Evolutionary conservation across 2,113 vertebrate species (phyloP).

Genomic region (Quiscalus mexicanus): DNA sequence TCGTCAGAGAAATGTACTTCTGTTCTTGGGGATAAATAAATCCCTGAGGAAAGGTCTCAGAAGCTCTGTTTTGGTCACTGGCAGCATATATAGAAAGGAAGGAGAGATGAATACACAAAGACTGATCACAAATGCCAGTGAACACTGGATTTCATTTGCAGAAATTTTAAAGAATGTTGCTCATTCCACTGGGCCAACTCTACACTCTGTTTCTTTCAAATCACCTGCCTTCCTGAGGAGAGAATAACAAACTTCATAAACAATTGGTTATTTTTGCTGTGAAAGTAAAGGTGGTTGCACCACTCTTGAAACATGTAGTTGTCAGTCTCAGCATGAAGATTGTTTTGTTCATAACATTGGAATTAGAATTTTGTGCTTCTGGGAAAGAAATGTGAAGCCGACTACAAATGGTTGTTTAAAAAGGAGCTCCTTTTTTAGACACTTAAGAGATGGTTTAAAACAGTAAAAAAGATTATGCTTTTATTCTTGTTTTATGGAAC

Average conservation of each 20-base stretch:
- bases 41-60: not conserved
- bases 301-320: not conserved
- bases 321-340: not conserved
- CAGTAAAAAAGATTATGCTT: conserved; percentile 21
- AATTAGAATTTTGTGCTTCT: conserved; percentile 35
- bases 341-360: not conserved
- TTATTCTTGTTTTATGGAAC: conserved; percentile 34
- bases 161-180: not conserved
- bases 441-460: conserved; percentile 28
- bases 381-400: conserved; percentile 31
- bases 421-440: conserved; percentile 54
- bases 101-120: not conserved
- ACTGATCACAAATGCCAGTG: not conserved
- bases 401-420: conserved; percentile 35
- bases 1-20: not conserved
- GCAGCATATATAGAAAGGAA: not conserved
- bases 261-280: not conserved
- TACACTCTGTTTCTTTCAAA: not conserved
- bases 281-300: not conserved
- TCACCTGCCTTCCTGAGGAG: not conserved
- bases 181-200: not conserved
- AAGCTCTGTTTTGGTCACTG: not conserved
- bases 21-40: not conserved
- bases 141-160: not conserved
- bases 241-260: not conserved